Evolutionary conservation across 2,888 invertebrate genomes (phyloP), one percentile per base, ranked within the genome.

Genomic region (Hydraecia micacea): DNA sequence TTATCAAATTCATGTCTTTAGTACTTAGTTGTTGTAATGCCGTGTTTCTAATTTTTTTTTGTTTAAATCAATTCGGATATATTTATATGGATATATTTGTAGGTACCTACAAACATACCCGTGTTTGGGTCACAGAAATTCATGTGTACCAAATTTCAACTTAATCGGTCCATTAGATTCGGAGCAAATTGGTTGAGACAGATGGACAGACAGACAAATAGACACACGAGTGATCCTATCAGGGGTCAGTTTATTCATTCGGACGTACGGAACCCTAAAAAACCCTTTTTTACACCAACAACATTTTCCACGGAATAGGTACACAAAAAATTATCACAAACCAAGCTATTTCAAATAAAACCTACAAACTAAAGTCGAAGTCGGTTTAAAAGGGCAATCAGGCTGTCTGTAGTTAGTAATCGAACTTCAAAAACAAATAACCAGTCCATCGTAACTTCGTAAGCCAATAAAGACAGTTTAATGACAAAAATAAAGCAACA

Each of bases 391-490:
- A 11, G 2, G 32, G 11, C 46, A 63, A 69, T 52, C 28, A 28
- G 25, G 39, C 15, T 69, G 15, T 28, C 8, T 13, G 28, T 32
- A 42, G 62, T 39, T 32, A 52, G 6, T 28, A 68, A 58, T 49
- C 32, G 13, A 62, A 55, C 2, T 66, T 58, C 9, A 49, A 72
- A 71, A 63, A 21, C 65, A 46, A 67, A 71, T 71, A 58, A 25
- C n/a, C 32, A 25, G 52, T 63, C 25, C 15, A 32, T 28, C 32
- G 18, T 25, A 58, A 68, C 39, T 77, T 36, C 21, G 15, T 15
- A 58, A 72, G 25, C 77, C 62, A 82, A 72, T 82, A 63, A 72
- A 68, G 67, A 81, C 66, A 75, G 32, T 55, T 39, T 67, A 49
- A 75, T 81, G 68, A 73, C 58, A 65, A 68, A 58, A 73, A 60